These are phyloP conservation scores for Gyps fulvus DNA, from an alignment of 2,113 vertebrate species.

Conservation along the genomic window DNA sequence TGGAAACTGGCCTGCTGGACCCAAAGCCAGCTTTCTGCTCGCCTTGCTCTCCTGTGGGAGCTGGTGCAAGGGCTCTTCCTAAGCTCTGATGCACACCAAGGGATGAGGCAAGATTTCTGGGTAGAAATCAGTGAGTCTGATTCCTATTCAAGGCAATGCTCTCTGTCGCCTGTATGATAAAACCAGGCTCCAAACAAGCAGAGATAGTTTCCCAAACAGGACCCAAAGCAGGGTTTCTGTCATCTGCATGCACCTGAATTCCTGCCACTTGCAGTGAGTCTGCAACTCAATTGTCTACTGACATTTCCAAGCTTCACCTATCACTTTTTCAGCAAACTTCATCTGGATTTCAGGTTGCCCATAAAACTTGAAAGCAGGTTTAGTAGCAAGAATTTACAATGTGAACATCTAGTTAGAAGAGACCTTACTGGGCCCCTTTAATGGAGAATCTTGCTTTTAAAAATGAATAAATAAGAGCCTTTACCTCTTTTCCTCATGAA, in stretches of 20 bases:
- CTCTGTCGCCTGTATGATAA: background rate
- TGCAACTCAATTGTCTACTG: background rate
- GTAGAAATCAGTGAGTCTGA: background rate
- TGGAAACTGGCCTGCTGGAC: background rate
- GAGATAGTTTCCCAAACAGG: background rate
- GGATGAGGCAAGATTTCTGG: background rate
- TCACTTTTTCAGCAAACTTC: background rate
- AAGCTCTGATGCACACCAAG: background rate
- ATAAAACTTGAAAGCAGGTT: slow-evolving; percentile 9
- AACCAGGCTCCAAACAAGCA: background rate
- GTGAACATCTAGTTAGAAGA: background rate
- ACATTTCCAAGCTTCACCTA: background rate
- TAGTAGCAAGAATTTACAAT: slow-evolving; percentile 41
- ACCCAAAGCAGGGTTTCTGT: background rate
- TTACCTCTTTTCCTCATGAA: background rate
- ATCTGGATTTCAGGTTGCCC: slow-evolving; percentile 17
- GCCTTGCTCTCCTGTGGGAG: background rate
- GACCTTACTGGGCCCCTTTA: background rate
- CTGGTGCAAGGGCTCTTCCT: background rate
- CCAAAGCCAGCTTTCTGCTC: background rate
- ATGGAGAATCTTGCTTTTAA: background rate
- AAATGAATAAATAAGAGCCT: background rate
- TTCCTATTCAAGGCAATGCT: background rate
- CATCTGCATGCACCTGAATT: background rate
- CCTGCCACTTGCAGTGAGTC: background rate